Percentiles rank a stretch among this genome's conserved stretches.
Conservation (phyloP, 92 coral and sea anemone species). For the Blastomussa wellsi region DNA sequence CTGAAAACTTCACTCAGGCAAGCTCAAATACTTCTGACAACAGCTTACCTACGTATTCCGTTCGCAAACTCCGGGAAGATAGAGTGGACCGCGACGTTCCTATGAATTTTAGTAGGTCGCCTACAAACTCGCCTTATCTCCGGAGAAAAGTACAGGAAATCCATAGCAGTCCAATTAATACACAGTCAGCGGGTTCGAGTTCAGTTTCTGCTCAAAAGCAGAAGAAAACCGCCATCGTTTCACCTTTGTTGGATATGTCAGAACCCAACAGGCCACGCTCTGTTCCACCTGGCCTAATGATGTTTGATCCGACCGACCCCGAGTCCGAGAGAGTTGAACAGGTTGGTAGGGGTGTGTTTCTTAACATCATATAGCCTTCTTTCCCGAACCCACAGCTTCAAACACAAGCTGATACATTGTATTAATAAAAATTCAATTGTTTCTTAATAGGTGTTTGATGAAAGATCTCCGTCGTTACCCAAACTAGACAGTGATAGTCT, state of each 20-base stretch:
- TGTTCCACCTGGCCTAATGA: conserved; percentile 71
- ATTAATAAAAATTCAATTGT: not conserved
- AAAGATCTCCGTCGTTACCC: conserved; percentile 42
- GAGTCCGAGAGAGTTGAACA: conserved; percentile 83
- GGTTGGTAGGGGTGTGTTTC: conserved; percentile 36
- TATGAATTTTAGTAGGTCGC: conserved; percentile 40
- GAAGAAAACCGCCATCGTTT: conserved; percentile 87
- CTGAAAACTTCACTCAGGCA: conserved; percentile 1
- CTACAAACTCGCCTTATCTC: conserved; percentile 54
- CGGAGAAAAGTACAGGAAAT: conserved; percentile 58
- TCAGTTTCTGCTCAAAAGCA: conserved; percentile 43
- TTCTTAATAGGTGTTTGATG: conserved; percentile 42
- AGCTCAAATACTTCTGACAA: conserved; percentile 22
- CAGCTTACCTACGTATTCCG: conserved; percentile 5
- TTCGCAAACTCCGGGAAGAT: conserved; percentile 28
- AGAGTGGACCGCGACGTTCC: conserved; percentile 25
- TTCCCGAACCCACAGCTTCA: not conserved
- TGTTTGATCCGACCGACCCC: conserved; percentile 89
- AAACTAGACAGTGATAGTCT: conserved; percentile 24
- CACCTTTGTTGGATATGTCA: conserved; percentile 74
- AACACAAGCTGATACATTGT: no score
- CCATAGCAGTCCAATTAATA: conserved; percentile 2
- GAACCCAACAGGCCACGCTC: conserved; percentile 72
- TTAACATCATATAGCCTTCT: not conserved
- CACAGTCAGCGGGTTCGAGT: conserved; percentile 46